phyloP scores from a whole-genome alignment of 1,140 invertebrate species.

The Platorchestia sp. region DNA sequence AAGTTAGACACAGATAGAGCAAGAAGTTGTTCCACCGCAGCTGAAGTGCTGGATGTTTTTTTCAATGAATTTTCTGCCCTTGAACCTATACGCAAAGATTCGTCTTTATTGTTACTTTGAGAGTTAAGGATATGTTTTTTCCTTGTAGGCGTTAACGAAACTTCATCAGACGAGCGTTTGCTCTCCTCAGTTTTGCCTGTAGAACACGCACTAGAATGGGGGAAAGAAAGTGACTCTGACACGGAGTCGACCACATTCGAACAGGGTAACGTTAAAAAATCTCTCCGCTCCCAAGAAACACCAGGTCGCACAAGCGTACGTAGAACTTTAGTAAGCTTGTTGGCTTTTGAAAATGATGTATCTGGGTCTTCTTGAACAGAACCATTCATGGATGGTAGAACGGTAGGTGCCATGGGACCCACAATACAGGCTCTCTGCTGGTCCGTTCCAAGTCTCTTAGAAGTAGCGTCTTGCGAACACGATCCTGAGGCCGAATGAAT shows the following conservation, averaged over 20 bases:
- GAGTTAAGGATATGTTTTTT: neutral
- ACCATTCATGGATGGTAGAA: neutral
- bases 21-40: conserved; percentile 17
- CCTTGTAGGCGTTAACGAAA: neutral
- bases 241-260: neutral
- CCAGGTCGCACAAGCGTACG: neutral
- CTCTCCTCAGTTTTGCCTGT: neutral
- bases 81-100: neutral
- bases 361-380: neutral
- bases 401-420: neutral
- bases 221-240: neutral
- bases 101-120: neutral
- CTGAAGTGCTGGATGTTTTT: neutral
- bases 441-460: neutral
- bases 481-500: neutral
- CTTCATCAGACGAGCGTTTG: neutral
- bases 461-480: neutral
- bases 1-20: conserved; percentile 25
- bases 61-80: neutral
- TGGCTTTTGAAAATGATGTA: neutral
- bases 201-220: neutral
- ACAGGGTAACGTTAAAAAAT: neutral
- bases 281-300: neutral
- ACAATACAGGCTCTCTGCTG: neutral
- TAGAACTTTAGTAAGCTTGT: neutral